phyloP scores from a whole-genome alignment of 1,140 invertebrate species.

The Aphaenogaster floridana region DNA sequence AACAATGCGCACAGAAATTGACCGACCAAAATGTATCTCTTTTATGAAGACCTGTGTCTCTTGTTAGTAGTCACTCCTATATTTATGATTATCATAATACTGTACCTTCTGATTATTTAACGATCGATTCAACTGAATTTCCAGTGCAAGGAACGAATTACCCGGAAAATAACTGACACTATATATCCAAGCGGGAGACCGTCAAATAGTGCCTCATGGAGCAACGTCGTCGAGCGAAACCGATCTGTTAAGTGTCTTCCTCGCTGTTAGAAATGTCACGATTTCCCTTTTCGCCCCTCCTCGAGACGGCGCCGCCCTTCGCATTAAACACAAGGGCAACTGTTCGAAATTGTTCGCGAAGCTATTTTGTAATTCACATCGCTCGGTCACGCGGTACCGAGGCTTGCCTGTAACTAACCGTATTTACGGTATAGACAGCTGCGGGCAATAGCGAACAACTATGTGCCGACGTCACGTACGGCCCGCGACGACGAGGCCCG shows the following conservation, averaged over 20 bases:
- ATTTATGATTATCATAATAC: background rate
- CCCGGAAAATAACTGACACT: background rate
- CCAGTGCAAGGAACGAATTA: slow-evolving; percentile 11
- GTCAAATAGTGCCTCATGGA: background rate
- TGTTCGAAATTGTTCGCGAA: slow-evolving; percentile 51
- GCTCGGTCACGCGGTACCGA: slow-evolving; percentile 76
- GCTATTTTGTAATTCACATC: slow-evolving; percentile 78
- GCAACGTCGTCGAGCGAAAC: slow-evolving; percentile 32
- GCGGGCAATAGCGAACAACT: slow-evolving; percentile 69
- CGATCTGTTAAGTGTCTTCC: slow-evolving; percentile 50
- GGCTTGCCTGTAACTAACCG: slow-evolving; percentile 77
- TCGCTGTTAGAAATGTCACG: slow-evolving; percentile 28
- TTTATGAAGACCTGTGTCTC: background rate
- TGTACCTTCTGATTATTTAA: slow-evolving; percentile 20
- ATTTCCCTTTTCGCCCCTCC: slow-evolving; percentile 13
- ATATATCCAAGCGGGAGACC: slow-evolving; percentile 1
- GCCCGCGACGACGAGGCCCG: slow-evolving; percentile 31
- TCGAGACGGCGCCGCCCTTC: slow-evolving; percentile 7
- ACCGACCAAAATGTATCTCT: background rate
- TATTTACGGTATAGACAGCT: slow-evolving; percentile 71
- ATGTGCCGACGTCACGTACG: slow-evolving; percentile 76
- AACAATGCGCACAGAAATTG: background rate
- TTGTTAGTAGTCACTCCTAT: background rate
- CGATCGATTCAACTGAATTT: background rate
- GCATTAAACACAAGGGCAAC: slow-evolving; percentile 12